phyloP scores from a whole-genome alignment of 35 echinoderm and acorn worm species.

The Ptychodera flava region DNA sequence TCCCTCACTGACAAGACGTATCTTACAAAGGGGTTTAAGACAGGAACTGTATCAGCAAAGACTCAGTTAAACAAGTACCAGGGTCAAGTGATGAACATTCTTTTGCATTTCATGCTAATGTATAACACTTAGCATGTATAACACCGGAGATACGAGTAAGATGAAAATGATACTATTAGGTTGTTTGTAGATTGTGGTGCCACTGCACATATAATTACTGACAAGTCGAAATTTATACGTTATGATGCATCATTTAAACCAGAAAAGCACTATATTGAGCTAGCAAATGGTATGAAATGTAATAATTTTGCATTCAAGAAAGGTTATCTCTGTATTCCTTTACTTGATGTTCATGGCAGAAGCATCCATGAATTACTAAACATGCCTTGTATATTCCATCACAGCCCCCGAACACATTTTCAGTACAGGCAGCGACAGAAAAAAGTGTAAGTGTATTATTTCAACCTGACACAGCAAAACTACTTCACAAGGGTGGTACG shows the following conservation, averaged over 20 bases:
- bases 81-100: too few species aligned
- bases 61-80: not conserved
- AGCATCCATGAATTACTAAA: not conserved
- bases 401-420: too few species aligned
- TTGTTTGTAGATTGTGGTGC: not conserved
- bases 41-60: not conserved
- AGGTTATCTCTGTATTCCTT: constrained; percentile 7
- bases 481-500: constrained; percentile 25
- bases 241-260: not conserved
- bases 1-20: constrained; percentile 18
- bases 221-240: not conserved
- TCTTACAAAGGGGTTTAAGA: constrained; percentile 5
- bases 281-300: not conserved
- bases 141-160: not conserved
- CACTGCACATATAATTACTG: too few species aligned
- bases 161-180: not conserved
- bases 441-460: constrained; percentile 25
- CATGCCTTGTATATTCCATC: too few species aligned
- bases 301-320: constrained; percentile 14
- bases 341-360: constrained; percentile 9
- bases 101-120: not conserved
- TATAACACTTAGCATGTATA: not conserved
- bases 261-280: not conserved
- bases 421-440: not conserved
- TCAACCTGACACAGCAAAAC: constrained; percentile 12